Evolutionary conservation across 2,888 invertebrate species (phyloP).

Genomic region (Zootermopsis nevadensis): DNA sequence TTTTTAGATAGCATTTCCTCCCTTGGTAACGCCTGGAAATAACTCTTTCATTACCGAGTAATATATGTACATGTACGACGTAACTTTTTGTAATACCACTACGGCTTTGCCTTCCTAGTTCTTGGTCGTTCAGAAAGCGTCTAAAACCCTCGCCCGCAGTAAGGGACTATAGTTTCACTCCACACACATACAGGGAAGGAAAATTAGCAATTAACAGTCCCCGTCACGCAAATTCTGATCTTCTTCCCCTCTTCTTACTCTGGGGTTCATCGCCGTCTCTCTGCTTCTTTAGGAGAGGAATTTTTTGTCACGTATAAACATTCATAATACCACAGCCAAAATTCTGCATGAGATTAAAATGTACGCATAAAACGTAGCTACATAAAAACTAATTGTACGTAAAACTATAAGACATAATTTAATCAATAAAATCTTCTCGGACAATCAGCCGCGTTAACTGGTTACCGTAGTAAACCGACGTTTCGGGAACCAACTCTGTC

Average conservation of each 20-base stretch:
- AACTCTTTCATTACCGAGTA: neutral
- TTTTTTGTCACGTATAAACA: neutral
- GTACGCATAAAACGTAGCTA: no score
- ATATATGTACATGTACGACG: neutral
- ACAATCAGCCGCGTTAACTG: no score
- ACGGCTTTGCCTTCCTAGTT: neutral
- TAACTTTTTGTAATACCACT: neutral
- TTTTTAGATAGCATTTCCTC: neutral
- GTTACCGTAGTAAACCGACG: no score
- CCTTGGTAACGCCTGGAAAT: neutral
- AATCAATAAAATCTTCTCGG: no score
- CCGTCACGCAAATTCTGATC: neutral
- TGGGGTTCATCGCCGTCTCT: neutral
- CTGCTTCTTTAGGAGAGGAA: neutral
- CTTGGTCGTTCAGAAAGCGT: no score
- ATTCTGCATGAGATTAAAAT: neutral
- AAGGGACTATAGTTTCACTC: neutral
- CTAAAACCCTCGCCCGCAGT: neutral
- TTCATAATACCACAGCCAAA: neutral
- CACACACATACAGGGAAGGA: neutral
- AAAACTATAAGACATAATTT: no score
- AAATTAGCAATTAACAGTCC: neutral
- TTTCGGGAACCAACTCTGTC: no score
- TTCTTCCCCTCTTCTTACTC: neutral
- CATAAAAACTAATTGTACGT: no score